Percentiles rank a stretch among this genome's conserved stretches.
phyloP scores from a whole-genome alignment of 2,113 vertebrate genomes.

The Acrocephalus arundinaceus region DNA sequence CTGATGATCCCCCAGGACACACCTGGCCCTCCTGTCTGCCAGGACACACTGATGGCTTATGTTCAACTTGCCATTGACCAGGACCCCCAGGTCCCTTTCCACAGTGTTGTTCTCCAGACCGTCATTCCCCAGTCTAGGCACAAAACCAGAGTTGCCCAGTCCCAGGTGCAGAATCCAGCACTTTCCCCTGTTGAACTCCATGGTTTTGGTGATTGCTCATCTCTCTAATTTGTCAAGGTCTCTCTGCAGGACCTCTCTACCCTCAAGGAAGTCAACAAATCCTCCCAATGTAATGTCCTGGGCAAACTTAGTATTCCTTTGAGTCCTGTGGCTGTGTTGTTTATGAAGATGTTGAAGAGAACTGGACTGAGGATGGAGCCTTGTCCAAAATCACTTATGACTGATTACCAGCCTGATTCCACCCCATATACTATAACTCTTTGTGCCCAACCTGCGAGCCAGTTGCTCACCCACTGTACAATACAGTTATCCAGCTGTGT shows the following conservation, averaged over 20 bases:
- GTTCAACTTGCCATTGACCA: fast-evolving
- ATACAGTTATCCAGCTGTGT: not conserved
- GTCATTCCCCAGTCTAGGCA: not conserved
- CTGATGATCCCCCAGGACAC: too few species aligned
- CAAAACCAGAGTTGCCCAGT: not conserved
- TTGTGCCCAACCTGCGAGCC: not conserved
- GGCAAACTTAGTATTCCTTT: not conserved
- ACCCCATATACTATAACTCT: not conserved
- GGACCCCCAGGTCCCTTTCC: not conserved
- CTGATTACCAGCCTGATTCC: not conserved
- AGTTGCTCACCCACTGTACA: too few species aligned
- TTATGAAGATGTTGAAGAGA: not conserved
- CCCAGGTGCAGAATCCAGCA: not conserved
- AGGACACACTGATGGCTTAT: not conserved
- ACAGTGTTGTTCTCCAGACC: not conserved
- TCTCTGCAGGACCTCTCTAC: not conserved
- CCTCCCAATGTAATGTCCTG: not conserved
- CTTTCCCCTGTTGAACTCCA: not conserved
- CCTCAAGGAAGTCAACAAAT: not conserved
- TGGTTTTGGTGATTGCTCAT: not conserved
- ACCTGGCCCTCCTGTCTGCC: not conserved
- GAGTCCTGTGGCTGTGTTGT: fast-evolving
- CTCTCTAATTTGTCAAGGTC: not conserved
- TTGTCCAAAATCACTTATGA: not conserved
- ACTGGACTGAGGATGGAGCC: too few species aligned